A percentile compares a stretch with the other conserved stretches of the same genome.
These are phyloP conservation scores for Podarcis siculus DNA, from an alignment of 2,797 vertebrate species.

Conservation along the genomic window DNA sequence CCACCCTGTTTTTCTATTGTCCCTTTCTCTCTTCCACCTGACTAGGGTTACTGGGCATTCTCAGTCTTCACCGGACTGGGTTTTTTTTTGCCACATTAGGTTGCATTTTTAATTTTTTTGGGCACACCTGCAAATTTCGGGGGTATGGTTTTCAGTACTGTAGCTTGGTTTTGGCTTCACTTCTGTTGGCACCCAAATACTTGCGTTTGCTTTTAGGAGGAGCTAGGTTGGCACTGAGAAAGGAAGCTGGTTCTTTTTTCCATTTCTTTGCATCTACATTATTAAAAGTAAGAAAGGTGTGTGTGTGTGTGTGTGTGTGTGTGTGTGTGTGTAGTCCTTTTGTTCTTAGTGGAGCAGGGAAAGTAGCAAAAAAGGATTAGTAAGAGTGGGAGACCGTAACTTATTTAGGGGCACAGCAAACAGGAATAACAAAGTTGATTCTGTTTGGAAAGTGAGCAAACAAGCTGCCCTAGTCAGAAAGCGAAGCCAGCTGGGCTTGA, in stretches of 20 bases:
- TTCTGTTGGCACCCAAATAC: not conserved
- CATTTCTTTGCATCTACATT: slow-evolving; percentile 37
- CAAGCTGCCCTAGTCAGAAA: slow-evolving; percentile 18
- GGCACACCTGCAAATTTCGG: too few relatives aligned
- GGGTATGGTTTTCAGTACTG: not conserved
- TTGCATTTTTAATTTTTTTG: too few relatives aligned
- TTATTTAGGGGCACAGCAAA: not conserved
- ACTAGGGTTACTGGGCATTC: too few relatives aligned
- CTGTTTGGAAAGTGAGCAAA: slow-evolving; percentile 50
- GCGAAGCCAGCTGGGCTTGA: not conserved
- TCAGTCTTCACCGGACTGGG: too few relatives aligned
- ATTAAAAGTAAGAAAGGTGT: slow-evolving; percentile 15
- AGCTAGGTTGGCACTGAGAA: slow-evolving; percentile 41
- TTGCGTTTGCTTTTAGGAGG: not conserved
- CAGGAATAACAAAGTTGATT: slow-evolving; percentile 41
- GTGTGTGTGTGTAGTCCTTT: not conserved
- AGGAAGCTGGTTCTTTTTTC: slow-evolving; percentile 32
- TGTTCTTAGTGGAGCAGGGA: not conserved
- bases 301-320: not conserved
- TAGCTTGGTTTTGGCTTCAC: not conserved
- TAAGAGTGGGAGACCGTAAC: not conserved
- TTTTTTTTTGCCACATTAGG: too few relatives aligned
- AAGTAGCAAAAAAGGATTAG: slow-evolving; percentile 22
- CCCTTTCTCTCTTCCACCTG: too few relatives aligned
- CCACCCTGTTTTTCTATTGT: too few relatives aligned